Evolutionary conservation across 1,140 invertebrate genomes (phyloP), one percentile per base, ranked within the genome.

Genomic region (Micrasema longulum): DNA sequence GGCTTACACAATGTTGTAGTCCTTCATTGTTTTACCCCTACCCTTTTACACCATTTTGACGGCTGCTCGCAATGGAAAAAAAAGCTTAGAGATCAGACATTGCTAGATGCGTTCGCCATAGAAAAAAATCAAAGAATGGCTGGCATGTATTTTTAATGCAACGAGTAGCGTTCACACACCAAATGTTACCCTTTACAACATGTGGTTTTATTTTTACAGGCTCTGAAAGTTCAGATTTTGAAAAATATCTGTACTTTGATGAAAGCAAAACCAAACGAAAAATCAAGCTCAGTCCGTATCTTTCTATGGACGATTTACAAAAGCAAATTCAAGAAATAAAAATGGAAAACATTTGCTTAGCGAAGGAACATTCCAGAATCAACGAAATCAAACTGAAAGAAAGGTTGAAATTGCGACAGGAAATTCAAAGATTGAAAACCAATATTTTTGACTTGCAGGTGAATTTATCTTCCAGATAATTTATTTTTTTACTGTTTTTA

Each of bases 141-240:
- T n/a, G n/a, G n/a, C n/a, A n/a, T n/a, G n/a, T n/a, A n/a, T n/a
- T n/a, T n/a, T n/a, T n/a, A n/a, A n/a, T n/a, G n/a, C n/a, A n/a
- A n/a, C n/a, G n/a, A n/a, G n/a, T n/a, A n/a, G n/a, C n/a, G n/a
- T n/a, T n/a, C n/a, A n/a, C n/a, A n/a, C n/a, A n/a, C n/a, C n/a
- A n/a, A n/a, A n/a, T n/a, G n/a, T n/a, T n/a, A n/a, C n/a, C n/a
- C n/a, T n/a, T n/a, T n/a, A n/a, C n/a, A n/a, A n/a, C n/a, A n/a
- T n/a, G n/a, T n/a, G n/a, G n/a, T 64, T 53, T n/a, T 6, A 31
- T 22, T 55, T 43, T 70, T 50, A 10, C 20, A 74, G 73, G 48
- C 69, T 68, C 73, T 6, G 73, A 74, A 55, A 74, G 73, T 36
- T 50, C 41, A 12, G 73, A 74, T 64, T 74, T 74, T 69, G 73